A percentile compares a stretch with the other conserved stretches of the same genome.
These are phyloP conservation scores for Paraescarpia echinospica DNA, from an alignment of 1,140 invertebrate genomes.

Conservation along the genomic window DNA sequence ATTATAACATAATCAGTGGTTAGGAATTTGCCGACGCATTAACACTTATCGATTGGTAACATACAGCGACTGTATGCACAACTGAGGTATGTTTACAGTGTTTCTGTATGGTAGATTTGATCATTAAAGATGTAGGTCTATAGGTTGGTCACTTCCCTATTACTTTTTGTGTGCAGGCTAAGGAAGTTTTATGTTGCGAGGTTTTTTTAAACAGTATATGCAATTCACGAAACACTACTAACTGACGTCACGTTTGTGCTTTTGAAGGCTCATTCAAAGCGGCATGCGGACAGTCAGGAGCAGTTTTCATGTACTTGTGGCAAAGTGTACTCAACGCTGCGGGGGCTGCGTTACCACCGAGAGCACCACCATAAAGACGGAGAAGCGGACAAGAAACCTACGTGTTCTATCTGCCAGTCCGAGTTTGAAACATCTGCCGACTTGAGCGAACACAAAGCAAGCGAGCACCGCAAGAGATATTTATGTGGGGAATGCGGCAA, in stretches of 20 bases:
- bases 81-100: too few species aligned
- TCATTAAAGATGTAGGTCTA: too few species aligned
- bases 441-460: not conserved
- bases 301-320: not conserved
- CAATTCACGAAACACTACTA: too few species aligned
- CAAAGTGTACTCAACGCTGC: not conserved
- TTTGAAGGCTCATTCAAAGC: not conserved
- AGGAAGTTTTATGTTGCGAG: too few species aligned
- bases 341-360: not conserved
- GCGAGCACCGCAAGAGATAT: not conserved
- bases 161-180: too few species aligned
- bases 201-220: too few species aligned
- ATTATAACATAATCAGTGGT: too few species aligned
- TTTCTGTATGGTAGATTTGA: too few species aligned
- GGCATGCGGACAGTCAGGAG: not conserved
- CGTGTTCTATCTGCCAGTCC: not conserved
- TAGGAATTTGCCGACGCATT: too few species aligned
- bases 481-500: not conserved
- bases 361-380: not conserved
- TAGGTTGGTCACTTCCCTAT: too few species aligned
- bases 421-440: not conserved
- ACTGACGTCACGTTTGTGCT: not conserved
- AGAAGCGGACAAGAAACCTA: not conserved
- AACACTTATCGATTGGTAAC: too few species aligned
- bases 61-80: too few species aligned